Conservation (phyloP, 2,113 vertebrate species). For the Pungitius pungitius region DNA sequence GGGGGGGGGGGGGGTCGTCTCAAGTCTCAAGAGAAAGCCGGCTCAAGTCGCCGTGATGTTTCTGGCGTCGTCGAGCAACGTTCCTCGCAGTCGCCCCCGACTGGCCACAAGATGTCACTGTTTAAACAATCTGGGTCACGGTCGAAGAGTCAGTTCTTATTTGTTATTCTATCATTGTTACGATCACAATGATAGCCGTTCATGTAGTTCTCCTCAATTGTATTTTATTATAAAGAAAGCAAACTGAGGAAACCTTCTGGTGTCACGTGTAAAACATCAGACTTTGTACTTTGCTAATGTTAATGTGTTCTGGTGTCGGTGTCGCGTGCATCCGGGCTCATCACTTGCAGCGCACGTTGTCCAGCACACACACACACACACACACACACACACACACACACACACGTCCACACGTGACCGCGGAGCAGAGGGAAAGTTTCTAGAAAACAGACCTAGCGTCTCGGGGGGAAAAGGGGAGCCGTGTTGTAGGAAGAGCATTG, state of each 20-base stretch:
- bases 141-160: slow-evolving; percentile 3
- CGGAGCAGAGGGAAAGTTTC: slow-evolving; percentile 7
- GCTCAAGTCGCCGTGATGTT: slow-evolving; percentile 51
- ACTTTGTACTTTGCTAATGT: background rate
- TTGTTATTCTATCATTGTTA: slow-evolving; percentile 5
- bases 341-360: no score
- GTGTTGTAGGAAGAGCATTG: slow-evolving; percentile 18
- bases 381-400: no score
- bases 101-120: slow-evolving; percentile 70
- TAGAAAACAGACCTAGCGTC: slow-evolving; percentile 19
- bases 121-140: slow-evolving; percentile 35
- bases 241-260: background rate
- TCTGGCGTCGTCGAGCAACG: slow-evolving; percentile 39
- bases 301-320: background rate
- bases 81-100: slow-evolving; percentile 1
- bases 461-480: slow-evolving; percentile 12
- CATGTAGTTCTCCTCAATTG: background rate
- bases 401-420: background rate
- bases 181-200: background rate
- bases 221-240: background rate
- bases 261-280: background rate
- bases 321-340: no score
- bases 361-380: no score
- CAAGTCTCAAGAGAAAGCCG: slow-evolving; percentile 33
- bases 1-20: background rate